Conservation (phyloP, 2,888 invertebrate genomes). For the Sinhomidia bicolor region DNA sequence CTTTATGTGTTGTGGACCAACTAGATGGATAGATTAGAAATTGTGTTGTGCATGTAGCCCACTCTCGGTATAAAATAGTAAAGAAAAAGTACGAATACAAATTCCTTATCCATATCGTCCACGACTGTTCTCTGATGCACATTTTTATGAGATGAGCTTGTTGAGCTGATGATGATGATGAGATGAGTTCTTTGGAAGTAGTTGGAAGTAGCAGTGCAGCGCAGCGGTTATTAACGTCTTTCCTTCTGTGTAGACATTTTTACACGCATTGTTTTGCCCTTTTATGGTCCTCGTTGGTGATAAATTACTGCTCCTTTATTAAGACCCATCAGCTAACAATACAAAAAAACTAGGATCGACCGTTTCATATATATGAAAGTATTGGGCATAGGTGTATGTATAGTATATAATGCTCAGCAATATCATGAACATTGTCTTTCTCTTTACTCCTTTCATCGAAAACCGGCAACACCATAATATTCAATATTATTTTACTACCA, state of each 20-base stretch:
- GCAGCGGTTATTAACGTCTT: slow-evolving; percentile 52
- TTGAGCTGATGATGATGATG: slow-evolving; percentile 67
- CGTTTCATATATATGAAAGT: no score
- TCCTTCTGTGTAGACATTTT: slow-evolving; percentile 58
- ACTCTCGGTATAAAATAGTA: neutral
- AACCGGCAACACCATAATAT: slow-evolving; percentile 56
- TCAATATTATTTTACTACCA: slow-evolving; percentile 3
- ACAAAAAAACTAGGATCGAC: slow-evolving; percentile 35
- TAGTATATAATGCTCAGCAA: no score
- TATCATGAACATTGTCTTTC: slow-evolving; percentile 30
- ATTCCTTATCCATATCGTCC: neutral
- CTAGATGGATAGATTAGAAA: neutral
- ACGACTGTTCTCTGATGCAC: neutral
- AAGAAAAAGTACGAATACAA: neutral
- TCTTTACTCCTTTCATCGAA: slow-evolving; percentile 38
- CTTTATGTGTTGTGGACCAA: neutral
- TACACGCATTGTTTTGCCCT: slow-evolving; percentile 68
- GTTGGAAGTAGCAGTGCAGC: slow-evolving; percentile 27
- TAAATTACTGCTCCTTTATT: slow-evolving; percentile 68
- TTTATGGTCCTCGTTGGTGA: slow-evolving; percentile 68
- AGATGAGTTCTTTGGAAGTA: slow-evolving; percentile 47
- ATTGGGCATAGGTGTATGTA: neutral
- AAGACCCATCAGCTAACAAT: slow-evolving; percentile 32
- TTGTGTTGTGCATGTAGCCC: neutral
- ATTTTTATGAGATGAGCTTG: slow-evolving; percentile 60